Conservation (phyloP, 2,797 vertebrate species). For the Enteromius treurensis region DNA sequence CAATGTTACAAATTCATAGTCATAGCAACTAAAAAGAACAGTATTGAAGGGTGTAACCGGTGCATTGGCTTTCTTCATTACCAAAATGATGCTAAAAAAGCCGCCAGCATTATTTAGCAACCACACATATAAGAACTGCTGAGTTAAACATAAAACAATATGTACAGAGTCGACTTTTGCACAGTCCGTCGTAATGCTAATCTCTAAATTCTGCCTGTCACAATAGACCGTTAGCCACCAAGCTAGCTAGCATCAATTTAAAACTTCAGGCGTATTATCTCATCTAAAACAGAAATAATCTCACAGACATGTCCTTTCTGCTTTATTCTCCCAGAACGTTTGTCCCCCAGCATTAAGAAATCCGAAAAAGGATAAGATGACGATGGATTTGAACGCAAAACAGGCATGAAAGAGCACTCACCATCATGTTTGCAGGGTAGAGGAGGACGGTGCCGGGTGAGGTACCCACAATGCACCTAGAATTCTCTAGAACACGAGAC, state of each 20-base stretch:
- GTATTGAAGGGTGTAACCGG: slow-evolving; percentile 17
- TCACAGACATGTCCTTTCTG: accelerated
- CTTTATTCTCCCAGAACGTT: not conserved
- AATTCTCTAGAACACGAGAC: slow-evolving; percentile 59
- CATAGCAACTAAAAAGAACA: not conserved
- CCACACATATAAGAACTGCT: not conserved
- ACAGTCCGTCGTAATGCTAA: not conserved
- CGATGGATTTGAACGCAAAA: slow-evolving; percentile 33
- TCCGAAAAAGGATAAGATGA: not conserved
- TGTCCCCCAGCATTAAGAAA: accelerated
- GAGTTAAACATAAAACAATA: not conserved
- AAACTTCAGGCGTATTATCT: not conserved
- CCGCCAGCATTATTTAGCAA: not conserved
- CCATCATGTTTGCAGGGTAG: slow-evolving; percentile 79
- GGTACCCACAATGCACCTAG: slow-evolving; percentile 61
- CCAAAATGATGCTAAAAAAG: slow-evolving; percentile 1
- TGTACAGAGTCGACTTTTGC: not conserved
- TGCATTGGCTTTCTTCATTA: not conserved
- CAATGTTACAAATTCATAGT: not conserved
- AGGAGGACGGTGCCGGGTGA: slow-evolving; percentile 54
- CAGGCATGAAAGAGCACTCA: slow-evolving; percentile 65
- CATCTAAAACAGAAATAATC: slow-evolving; percentile 19
- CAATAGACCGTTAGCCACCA: slow-evolving; percentile 25
- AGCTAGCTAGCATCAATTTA: slow-evolving; percentile 40
- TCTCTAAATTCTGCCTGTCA: not conserved